These are phyloP conservation scores for Hafferia zeledoni DNA, from an alignment of 2,797 vertebrate genomes.

Conservation along the genomic window DNA sequence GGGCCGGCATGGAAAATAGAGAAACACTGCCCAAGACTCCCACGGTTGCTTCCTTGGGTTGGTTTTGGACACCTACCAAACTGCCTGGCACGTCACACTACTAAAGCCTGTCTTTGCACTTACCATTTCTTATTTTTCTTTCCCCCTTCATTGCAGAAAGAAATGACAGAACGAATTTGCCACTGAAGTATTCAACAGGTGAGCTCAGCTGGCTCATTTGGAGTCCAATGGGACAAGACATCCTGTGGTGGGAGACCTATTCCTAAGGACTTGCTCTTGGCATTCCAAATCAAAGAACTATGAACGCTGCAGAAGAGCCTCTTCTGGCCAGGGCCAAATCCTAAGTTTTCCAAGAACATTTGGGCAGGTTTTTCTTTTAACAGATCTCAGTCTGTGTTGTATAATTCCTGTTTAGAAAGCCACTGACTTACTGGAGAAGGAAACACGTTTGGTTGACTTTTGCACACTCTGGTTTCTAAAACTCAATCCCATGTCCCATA, in stretches of 20 bases:
- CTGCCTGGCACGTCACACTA: background rate
- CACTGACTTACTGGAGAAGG: background rate
- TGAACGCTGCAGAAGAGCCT: conserved; percentile 18
- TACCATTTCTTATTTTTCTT: background rate
- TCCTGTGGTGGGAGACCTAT: background rate
- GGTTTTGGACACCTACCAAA: conserved; percentile 3
- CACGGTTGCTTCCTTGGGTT: background rate
- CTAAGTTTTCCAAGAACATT: background rate
- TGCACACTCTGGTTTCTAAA: background rate
- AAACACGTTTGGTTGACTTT: background rate
- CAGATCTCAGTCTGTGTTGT: background rate
- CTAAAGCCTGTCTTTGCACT: background rate
- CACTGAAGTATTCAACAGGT: conserved; percentile 67
- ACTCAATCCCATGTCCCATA: background rate
- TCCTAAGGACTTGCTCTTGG: background rate
- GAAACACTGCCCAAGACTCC: background rate
- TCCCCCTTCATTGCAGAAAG: conserved; percentile 84
- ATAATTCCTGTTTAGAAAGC: background rate
- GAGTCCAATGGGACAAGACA: background rate
- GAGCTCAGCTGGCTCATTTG: background rate
- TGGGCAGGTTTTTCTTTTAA: background rate
- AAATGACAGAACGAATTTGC: conserved; percentile 97
- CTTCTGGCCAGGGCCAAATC: background rate
- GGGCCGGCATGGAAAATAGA: background rate
- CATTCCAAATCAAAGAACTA: background rate